Base-by-base conservation (phyloP, 2,113 vertebrate species). In the Scomber japonicus region DNA sequence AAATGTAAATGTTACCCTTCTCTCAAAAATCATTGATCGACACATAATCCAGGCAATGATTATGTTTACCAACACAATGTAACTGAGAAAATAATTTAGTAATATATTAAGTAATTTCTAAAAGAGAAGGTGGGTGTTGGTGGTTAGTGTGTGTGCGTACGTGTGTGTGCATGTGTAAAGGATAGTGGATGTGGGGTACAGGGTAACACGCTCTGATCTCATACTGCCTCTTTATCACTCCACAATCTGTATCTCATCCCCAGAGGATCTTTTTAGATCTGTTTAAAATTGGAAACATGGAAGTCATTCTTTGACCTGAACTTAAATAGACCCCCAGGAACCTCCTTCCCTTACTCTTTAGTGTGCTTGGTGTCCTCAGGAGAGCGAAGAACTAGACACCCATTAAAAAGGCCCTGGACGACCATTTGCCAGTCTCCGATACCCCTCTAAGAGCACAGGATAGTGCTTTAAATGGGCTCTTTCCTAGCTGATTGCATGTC, bases 361-460 rank as follows among this genome's bases (percentile, higher is more conserved):
- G 78, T 64, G 61, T 54, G 66, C 57, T 70, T 15, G 24, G 64
- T 31, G 72, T 75, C 71, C 80, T 71, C 81, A 31, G 64, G 84
- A 85, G 86, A 90, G 55, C 54, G 56, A 19, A 79, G 21, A 83
- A 84, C 69, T 54, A 84, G 71, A 87, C 81, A 84, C 70, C 78
- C 78, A 90, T 92, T 94, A 84, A 92, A 90, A 82, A 82, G 55
- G 44, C 71, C 73, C 78, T 31, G 75, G 71, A 88, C 35, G 67
- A 75, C 88, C 81, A 85, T 91, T 84, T 88, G 27, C 78, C 61
- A 75, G 78, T 78, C 78, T 82, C 67, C 4, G 55, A 84, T 88
- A 86, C 50, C 54, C 56, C 40, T 87, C 82, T 80, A 65, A 78
- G 60, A 85, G 82, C 53, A 73, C 31, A 59, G 75, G 66, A 83